Evolutionary conservation across 2,888 invertebrate species (phyloP), one percentile per base, ranked within the genome.

Genomic region (Drosophila anomelani): DNA sequence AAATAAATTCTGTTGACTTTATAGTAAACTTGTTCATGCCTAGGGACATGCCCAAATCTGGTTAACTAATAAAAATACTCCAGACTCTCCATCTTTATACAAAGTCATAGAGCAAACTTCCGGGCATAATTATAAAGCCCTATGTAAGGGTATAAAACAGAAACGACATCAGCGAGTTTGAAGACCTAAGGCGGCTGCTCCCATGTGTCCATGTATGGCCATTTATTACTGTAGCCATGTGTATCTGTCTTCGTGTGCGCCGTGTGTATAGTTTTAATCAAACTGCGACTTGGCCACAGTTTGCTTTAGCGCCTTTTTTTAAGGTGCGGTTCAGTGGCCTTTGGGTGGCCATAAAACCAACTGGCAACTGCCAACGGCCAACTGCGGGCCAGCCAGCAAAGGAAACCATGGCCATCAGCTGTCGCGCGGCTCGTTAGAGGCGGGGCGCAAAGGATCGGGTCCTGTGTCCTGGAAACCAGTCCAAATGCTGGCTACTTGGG

Each of bases 251-350:
- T n/a, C 46, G 36, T 60, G 59, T 51, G 61, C 62, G 39, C 56
- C 23, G 23, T 70, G 59, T 68, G 73, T 81, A 71, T 75, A 76
- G 83, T 86, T 86, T 86, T 86, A 86, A 88, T 88, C 85, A 86
- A 86, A 83, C 81, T 79, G 80, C 75, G 67, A 68, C 64, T 76
- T 73, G 64, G 88, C 74, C 76, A 70, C 77, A 81, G 83, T 85
- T 83, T 83, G 80, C 83, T 83, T 79, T 83, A 88, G 80, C 81
- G 81, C 80, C 77, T 49, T 79, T 82, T 82, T 81, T 85, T 77
- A 76, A 88, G 89, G 87, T 84, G 89, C 88, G 89, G 87, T 88
- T 88, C 87, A 88, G 84, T 88, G 89, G 82, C 89, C 87, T 82
- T 89, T 83, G 68, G 85, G 76, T 83, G 86, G 76, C 80, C 80